These are phyloP conservation scores for Cetoscarus ocellatus DNA, from an alignment of 2,797 vertebrate species.

Conservation along the genomic window DNA sequence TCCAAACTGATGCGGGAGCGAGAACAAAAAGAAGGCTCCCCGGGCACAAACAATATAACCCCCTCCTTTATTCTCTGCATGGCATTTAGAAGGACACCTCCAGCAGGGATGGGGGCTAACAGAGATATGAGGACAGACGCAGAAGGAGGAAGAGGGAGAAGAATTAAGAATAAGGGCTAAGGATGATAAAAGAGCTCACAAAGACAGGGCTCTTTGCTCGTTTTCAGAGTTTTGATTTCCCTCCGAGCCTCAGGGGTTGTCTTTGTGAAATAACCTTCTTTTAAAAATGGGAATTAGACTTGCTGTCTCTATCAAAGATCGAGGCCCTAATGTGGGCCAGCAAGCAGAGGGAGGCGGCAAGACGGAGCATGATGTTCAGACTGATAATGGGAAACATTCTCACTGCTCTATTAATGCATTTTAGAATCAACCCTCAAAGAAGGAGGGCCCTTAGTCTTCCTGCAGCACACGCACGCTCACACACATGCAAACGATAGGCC, in stretches of 20 bases:
- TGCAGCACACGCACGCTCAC: conserved; percentile 35
- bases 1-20: conserved; percentile 23
- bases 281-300: conserved; percentile 63
- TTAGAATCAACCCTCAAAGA: conserved; percentile 48
- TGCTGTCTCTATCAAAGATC: conserved; percentile 46
- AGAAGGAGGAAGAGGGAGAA: conserved; percentile 35
- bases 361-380: conserved; percentile 47
- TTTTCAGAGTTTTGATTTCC: conserved; percentile 69
- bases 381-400: conserved; percentile 53
- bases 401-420: conserved; percentile 58
- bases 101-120: conserved; percentile 42
- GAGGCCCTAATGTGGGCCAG: conserved; percentile 55
- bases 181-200: conserved; percentile 62
- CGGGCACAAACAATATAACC: conserved; percentile 55
- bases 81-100: conserved; percentile 67
- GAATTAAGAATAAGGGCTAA: conserved; percentile 50
- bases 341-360: conserved; percentile 31
- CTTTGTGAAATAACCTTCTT: conserved; percentile 71
- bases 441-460: conserved; percentile 17
- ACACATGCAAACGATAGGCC: conserved; percentile 9
- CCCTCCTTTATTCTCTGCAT: conserved; percentile 45
- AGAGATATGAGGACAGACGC: conserved; percentile 48
- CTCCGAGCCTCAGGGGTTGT: conserved; percentile 48
- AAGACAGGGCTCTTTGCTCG: conserved; percentile 52
- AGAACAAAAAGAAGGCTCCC: conserved; percentile 48